Evolutionary conservation across 2,113 vertebrate species (phyloP), one percentile per base, ranked within the genome.

Genomic region (Silurus glanis): DNA sequence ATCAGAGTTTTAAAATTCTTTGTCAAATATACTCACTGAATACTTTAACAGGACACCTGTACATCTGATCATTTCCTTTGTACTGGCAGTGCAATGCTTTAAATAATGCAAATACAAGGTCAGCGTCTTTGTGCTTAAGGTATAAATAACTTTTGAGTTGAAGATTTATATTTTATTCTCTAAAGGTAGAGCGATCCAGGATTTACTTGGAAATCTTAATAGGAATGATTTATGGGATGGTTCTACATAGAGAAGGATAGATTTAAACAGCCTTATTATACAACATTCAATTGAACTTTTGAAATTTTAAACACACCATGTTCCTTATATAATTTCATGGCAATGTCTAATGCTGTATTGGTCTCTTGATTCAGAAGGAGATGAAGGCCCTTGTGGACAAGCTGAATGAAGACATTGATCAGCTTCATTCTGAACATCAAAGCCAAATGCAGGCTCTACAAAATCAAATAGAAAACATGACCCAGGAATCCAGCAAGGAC

Each of bases 341-440:
- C 8, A 25, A 19, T 80, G 6, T 55, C 14, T 87, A 59, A 58
- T 51, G 19, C 51, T n/a, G 5, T 28, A 47, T 13, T 78, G 59
- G 78, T 49, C 47, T 51, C n/a, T 75, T 87, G 37, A 89, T 93
- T 85, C 91, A 92, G 94, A 95, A 96, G 14, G 95, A 95, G 83
- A 93, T 98, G 84, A 93, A 96, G 72, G 87, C 85, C 8, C 83
- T 95, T 88, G 92, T 94, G 0, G 92, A 92, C 49, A 94, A 95
- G 85, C 94, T 99, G 88, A 95, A 94, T 0, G 95, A 95, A 0
- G 97, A 97, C 23, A 90, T 94, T 9, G 79, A 90, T 59, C 94
- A 93, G 83, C 93, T 97, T 45, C 94, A 88, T 71, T 92, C 94
- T 25, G 92, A 88, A 83, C 96, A 95, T 0, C 92, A 95, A 87